Conservation (phyloP, 1,140 invertebrate genomes). For the Homarus americanus region DNA sequence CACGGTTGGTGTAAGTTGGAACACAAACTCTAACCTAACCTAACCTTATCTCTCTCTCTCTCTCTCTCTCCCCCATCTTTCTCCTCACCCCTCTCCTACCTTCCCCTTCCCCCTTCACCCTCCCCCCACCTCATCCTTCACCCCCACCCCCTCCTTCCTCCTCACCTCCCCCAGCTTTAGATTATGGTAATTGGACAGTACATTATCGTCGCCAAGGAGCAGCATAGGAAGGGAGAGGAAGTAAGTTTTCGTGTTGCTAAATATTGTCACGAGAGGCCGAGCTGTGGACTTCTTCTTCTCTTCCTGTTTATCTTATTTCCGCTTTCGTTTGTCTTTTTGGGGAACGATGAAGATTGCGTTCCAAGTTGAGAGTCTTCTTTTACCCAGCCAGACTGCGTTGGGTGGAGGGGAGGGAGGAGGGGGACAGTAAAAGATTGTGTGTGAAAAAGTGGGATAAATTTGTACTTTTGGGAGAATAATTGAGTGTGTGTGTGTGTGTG, state of each 20-base stretch:
- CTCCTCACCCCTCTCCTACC: background rate
- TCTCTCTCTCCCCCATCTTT: background rate
- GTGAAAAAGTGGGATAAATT: too few relatives aligned
- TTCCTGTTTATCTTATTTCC: too few relatives aligned
- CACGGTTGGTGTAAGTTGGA: too few relatives aligned
- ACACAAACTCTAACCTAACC: too few relatives aligned
- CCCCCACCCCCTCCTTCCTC: background rate
- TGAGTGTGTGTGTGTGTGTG: conserved; percentile 21
- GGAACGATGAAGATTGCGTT: too few relatives aligned
- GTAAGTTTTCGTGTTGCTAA: conserved; percentile 45
- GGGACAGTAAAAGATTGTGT: background rate
- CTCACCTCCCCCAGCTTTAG: background rate
- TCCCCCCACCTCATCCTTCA: background rate
- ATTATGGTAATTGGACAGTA: conserved; percentile 24
- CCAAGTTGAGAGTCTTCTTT: background rate
- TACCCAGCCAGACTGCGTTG: too few relatives aligned
- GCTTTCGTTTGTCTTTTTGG: background rate
- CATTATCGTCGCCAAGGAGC: conserved; percentile 9
- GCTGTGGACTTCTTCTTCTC: background rate
- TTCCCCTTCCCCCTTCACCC: background rate
- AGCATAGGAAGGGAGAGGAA: too few relatives aligned
- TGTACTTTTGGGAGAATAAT: background rate
- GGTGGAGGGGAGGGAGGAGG: background rate
- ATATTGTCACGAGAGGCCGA: conserved; percentile 32
- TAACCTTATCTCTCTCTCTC: background rate